These are phyloP conservation scores for Lethrus apterus DNA, from an alignment of 1,140 invertebrate genomes.

Conservation along the genomic window DNA sequence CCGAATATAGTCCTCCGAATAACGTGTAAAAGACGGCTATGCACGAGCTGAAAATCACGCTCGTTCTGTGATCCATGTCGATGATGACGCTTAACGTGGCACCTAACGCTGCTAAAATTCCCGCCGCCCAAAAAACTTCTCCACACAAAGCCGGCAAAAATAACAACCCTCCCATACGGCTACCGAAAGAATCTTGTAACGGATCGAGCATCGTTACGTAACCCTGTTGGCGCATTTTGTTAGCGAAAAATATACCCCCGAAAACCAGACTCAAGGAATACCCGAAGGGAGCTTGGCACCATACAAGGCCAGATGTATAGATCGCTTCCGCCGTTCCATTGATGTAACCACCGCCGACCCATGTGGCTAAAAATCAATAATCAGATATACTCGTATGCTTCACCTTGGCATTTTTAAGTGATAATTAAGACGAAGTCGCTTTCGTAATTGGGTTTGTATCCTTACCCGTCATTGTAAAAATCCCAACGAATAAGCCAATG, in stretches of 20 bases:
- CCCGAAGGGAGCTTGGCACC: conserved; percentile 97
- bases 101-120: conserved; percentile 48
- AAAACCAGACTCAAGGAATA: conserved; percentile 91
- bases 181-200: conserved; percentile 91
- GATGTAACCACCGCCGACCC: conserved; percentile 98
- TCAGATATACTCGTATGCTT: conserved; percentile 4
- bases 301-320: conserved; percentile 83
- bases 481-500: conserved; percentile 92
- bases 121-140: conserved; percentile 52
- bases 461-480: conserved; percentile 96
- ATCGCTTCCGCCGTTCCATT: conserved; percentile 97
- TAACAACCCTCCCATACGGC: conserved; percentile 91
- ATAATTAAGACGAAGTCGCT: too few relatives aligned
- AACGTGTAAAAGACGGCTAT: conserved; percentile 97
- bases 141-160: conserved; percentile 95
- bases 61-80: conserved; percentile 85
- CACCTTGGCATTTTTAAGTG: background rate
- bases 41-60: conserved; percentile 90
- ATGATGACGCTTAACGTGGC: conserved; percentile 95
- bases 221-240: conserved; percentile 93
- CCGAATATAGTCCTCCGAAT: conserved; percentile 95
- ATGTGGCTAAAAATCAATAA: conserved; percentile 65
- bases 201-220: conserved; percentile 99
- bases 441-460: too few relatives aligned
- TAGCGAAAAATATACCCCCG: conserved; percentile 95